Evolutionary conservation across 1,140 invertebrate genomes (phyloP), one percentile per base, ranked within the genome.

Genomic region (Camponotus floridanus): DNA sequence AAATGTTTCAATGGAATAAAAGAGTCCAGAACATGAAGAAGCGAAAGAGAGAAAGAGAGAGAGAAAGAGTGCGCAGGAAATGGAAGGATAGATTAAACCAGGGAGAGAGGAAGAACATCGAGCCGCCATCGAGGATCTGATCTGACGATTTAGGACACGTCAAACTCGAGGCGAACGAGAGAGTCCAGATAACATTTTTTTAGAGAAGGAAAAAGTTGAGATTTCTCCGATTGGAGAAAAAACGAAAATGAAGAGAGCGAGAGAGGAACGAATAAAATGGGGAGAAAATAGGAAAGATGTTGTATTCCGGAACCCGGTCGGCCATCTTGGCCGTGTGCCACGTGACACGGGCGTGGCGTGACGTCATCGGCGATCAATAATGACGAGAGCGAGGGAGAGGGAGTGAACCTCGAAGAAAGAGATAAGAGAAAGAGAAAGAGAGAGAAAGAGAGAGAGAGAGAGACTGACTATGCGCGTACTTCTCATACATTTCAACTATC

Each of bases 261-360:
- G 73, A 59, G 59, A 86, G 51, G 55, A 88, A 48, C 45, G 36
- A 70, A 67, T 57, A 85, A 61, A 67, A 15, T 21, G 64, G 33
- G 48, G 18, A 62, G 79, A 73, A 78, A 76, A 70, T 76, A 76
- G 84, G 78, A 83, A 62, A 78, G 78, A 76, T 51, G 81, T 57
- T 88, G 84, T 87, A 48, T 73, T 74, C 84, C 64, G 86, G 86
- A 76, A 90, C 55, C 86, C 73, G 85, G 90, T 91, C 93, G 91
- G 93, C 93, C 93, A 94, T 94, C 92, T 94, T 94, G 89, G 68
- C 88, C 26, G 68, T 18, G 6, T 84, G 93, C 92, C 94, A 95
- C 94, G 94, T 95, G 94, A 95, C 90, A 94, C 94, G 94, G 94
- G 94, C 94, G 94, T 94, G 94, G 93, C 92, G 94, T 94, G 92